Evolutionary conservation across 2,888 invertebrate species (phyloP), one percentile per base, ranked within the genome.

Genomic region (Cryptocheilus praepositus): DNA sequence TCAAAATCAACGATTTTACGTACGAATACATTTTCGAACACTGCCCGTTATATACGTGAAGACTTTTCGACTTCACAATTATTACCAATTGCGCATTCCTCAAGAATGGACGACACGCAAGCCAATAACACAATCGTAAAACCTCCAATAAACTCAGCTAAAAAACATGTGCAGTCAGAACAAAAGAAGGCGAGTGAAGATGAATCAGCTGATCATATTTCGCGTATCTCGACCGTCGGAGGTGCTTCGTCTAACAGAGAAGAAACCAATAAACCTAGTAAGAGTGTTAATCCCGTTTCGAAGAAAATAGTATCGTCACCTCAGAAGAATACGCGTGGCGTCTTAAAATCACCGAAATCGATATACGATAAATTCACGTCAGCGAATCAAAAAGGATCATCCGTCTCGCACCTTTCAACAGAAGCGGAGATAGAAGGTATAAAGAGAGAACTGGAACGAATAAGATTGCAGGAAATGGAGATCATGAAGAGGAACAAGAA

Each of bases 381-480:
- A 3, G 21, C 53, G 8, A 46, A 4, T 15, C n/a, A 46, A 11
- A 2, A 5, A 8, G 18, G n/a, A n/a, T 15, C 16, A 22, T 3
- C n/a, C 15, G 7, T 18, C 0, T 28, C 62, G 7, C 43, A 60
- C 18, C 11, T n/a, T 2, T 3, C 61, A 3, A 11, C 4, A 1
- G 36, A 58, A 2, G 7, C 49, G n/a, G 65, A 61, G 5, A 1
- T 46, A 2, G 52, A 51, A 3, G 43, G 60, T 0, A 15, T 74
- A 0, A 67, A 51, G 0, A 18, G 0, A 3, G 18, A 62, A 5
- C 1, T 77, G 15, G 65, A 73, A 0, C 61, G 8, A 16, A 21
- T 58, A 7, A 77, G 62, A 43, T 49, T 22, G 5, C 45, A 0
- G 2, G 61, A 58, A 46, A 21, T 25, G 55, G 62, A 15, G 8